phyloP scores from a whole-genome alignment of 1,140 invertebrate genomes.

The Dryas iulia region DNA sequence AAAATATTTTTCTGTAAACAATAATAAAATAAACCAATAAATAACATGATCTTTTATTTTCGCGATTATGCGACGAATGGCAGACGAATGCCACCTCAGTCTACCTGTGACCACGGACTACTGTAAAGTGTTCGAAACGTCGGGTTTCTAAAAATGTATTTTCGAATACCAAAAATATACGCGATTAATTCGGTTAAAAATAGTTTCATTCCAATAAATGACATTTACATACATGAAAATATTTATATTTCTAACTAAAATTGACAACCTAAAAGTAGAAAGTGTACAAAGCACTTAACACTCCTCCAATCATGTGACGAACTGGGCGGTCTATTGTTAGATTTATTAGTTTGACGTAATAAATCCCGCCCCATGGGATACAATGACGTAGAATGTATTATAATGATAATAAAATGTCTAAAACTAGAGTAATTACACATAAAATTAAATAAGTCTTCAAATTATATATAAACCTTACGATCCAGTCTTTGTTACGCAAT shows the following conservation, averaged over 20 bases:
- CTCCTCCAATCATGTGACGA: conserved; percentile 54
- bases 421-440: neutral
- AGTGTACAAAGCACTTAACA: conserved; percentile 42
- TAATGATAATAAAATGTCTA: neutral
- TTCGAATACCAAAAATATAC: too few relatives aligned
- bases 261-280: neutral
- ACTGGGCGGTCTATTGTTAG: conserved; percentile 40
- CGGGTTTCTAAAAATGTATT: too few relatives aligned
- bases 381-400: neutral
- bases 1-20: too few relatives aligned
- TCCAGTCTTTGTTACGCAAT: neutral
- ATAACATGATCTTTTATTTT: too few relatives aligned
- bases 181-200: too few relatives aligned
- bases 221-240: neutral
- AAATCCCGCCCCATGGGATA: neutral
- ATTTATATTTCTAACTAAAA: neutral
- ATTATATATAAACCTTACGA: neutral
- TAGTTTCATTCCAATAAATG: too few relatives aligned
- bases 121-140: too few relatives aligned
- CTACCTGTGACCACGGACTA: too few relatives aligned
- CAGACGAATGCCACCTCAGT: too few relatives aligned
- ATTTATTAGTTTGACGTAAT: conserved; percentile 40
- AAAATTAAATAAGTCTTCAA: neutral
- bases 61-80: too few relatives aligned
- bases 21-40: too few relatives aligned